These are phyloP conservation scores for Pterostichus madidus DNA, from an alignment of 2,888 invertebrate species.

Conservation along the genomic window DNA sequence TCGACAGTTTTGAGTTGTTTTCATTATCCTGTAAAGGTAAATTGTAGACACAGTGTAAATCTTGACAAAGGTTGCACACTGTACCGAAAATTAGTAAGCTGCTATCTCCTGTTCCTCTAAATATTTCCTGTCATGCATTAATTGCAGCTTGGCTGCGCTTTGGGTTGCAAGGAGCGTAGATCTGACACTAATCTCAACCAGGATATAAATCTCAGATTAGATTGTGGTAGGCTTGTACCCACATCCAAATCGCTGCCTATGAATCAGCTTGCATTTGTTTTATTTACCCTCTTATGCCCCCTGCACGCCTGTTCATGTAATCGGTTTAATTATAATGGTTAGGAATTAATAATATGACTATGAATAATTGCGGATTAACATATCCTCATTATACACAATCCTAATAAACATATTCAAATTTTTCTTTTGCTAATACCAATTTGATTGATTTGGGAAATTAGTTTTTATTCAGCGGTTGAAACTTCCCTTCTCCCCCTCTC, in stretches of 20 bases:
- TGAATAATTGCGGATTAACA: slow-evolving; percentile 34
- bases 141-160: slow-evolving; percentile 4
- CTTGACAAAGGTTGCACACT: too few species aligned
- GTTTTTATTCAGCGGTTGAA: too few species aligned
- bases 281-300: slow-evolving; percentile 41
- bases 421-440: too few species aligned
- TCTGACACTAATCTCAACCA: slow-evolving; percentile 26
- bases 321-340: slow-evolving; percentile 39
- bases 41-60: too few species aligned
- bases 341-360: slow-evolving; percentile 9
- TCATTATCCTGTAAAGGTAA: too few species aligned
- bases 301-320: slow-evolving; percentile 12
- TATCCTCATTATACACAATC: not conserved
- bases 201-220: slow-evolving; percentile 41
- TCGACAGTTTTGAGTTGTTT: too few species aligned
- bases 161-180: slow-evolving; percentile 11
- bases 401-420: not conserved
- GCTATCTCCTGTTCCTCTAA: not conserved
- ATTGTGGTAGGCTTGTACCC: slow-evolving; percentile 36
- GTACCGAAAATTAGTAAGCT: too few species aligned
- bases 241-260: slow-evolving; percentile 18
- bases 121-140: slow-evolving; percentile 31
- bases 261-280: slow-evolving; percentile 37
- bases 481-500: too few species aligned
- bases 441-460: too few species aligned